Evolutionary conservation across 1,140 invertebrate species (phyloP).

Genomic region (Arctopsyche grandis): DNA sequence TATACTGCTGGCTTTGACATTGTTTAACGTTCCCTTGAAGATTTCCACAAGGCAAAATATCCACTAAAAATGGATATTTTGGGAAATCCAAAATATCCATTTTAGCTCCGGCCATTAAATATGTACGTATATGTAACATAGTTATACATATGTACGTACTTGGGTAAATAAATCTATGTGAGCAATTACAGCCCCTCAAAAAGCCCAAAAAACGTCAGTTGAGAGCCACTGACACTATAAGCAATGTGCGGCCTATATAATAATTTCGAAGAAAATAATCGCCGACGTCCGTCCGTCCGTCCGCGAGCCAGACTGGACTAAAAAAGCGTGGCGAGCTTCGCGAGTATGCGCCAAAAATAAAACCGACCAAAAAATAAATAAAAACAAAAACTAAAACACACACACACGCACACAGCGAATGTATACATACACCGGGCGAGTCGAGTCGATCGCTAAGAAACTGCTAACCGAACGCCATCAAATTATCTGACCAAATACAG

Average conservation of each 20-base stretch:
- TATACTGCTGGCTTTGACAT: too few species aligned
- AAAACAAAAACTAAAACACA: not conserved
- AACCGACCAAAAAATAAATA: not conserved
- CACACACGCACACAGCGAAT: not conserved
- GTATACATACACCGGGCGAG: not conserved
- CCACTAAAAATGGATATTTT: too few species aligned
- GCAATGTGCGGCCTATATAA: constrained; percentile 16
- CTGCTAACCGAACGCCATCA: constrained; percentile 19
- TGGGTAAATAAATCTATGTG: too few species aligned
- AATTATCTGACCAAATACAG: constrained; percentile 26
- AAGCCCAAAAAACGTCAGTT: too few species aligned
- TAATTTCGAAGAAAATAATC: constrained; percentile 49
- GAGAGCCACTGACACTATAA: too few species aligned
- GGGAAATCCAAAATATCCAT: too few species aligned
- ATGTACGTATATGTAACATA: too few species aligned
- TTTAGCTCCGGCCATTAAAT: too few species aligned
- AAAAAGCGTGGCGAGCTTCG: constrained; percentile 43
- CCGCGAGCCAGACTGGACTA: constrained; percentile 7
- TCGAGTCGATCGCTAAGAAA: not conserved
- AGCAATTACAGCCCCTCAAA: too few species aligned
- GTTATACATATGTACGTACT: too few species aligned
- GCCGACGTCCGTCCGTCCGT: constrained; percentile 11
- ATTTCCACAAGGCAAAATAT: too few species aligned
- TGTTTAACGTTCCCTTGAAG: too few species aligned
- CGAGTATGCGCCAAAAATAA: not conserved